Evolutionary conservation across 2,797 vertebrate species (phyloP).

Genomic region (Gadopsis bispinosus): DNA sequence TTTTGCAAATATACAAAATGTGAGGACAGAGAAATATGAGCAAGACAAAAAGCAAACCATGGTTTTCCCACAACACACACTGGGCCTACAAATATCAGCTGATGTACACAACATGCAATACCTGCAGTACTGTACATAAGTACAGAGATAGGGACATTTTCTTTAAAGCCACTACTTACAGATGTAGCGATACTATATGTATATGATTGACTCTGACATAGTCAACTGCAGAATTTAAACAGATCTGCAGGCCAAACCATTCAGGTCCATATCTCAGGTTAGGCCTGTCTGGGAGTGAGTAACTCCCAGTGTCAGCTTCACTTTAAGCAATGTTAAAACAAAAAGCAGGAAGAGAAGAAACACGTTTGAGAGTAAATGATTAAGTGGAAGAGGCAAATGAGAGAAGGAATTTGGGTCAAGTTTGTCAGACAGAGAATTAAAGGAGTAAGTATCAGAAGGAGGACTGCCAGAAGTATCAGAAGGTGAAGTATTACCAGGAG

Average conservation of each 20-base stretch:
- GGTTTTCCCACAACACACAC: neutral
- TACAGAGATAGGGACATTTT: slow-evolving; percentile 49
- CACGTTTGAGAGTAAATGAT: neutral
- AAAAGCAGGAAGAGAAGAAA: neutral
- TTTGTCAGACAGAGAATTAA: slow-evolving; percentile 13
- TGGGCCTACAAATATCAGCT: slow-evolving; percentile 1
- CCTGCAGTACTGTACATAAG: slow-evolving; percentile 10
- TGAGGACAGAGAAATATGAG: neutral
- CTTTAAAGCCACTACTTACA: slow-evolving; percentile 54
- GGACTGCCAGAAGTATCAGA: neutral
- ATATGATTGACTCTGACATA: slow-evolving; percentile 39
- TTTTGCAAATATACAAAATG: neutral
- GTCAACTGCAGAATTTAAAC: slow-evolving; percentile 62
- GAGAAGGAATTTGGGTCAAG: slow-evolving; percentile 1
- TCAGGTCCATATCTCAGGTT: slow-evolving; percentile 50
- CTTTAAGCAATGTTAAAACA: slow-evolving; percentile 32
- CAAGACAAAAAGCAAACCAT: neutral
- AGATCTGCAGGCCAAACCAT: slow-evolving; percentile 54
- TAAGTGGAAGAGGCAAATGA: neutral
- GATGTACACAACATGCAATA: slow-evolving; percentile 59
- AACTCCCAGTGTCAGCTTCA: slow-evolving; percentile 50
- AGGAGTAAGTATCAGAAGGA: slow-evolving; percentile 1
- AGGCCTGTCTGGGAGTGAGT: slow-evolving; percentile 24
- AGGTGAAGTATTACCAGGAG: slow-evolving; percentile 84
- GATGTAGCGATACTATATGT: slow-evolving; percentile 57